Percentiles rank a stretch among this genome's conserved stretches.
Conservation (phyloP, 2,113 vertebrate species). For the Eurypyga helias region DNA sequence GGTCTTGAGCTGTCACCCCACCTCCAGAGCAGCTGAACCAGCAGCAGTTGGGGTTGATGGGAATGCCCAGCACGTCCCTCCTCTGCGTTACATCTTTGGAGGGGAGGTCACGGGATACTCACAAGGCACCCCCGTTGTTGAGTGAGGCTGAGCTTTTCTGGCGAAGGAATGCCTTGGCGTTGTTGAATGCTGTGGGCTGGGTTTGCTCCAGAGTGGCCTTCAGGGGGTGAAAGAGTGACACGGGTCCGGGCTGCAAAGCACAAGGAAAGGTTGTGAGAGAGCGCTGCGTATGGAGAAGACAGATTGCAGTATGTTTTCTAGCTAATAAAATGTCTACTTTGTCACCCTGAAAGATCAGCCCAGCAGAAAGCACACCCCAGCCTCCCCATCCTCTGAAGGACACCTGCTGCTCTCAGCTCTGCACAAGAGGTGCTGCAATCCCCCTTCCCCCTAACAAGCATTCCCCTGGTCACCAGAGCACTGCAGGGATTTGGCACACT, state of each 20-base stretch:
- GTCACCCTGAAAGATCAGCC: neutral
- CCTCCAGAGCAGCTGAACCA: neutral
- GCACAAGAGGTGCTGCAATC: no score
- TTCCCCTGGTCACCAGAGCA: accelerated
- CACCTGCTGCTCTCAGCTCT: neutral
- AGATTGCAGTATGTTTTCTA: neutral
- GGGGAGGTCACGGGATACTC: constrained; percentile 64
- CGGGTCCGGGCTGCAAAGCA: constrained; percentile 72
- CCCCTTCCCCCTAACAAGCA: neutral
- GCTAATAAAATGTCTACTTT: neutral
- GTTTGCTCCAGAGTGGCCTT: constrained; percentile 85
- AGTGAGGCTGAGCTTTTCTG: constrained; percentile 85
- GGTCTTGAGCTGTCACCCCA: neutral
- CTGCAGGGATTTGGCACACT: neutral
- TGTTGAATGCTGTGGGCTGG: constrained; percentile 72
- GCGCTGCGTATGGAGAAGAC: neutral
- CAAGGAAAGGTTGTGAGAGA: neutral
- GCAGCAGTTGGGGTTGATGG: accelerated
- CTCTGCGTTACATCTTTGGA: accelerated
- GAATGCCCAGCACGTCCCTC: accelerated
- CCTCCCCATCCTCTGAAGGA: neutral
- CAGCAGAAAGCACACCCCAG: neutral
- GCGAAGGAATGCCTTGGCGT: constrained; percentile 80
- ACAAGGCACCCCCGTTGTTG: constrained; percentile 90
- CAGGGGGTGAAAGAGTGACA: constrained; percentile 81